Evolutionary conservation across 1,140 invertebrate genomes (phyloP).

Genomic region (Heliconius hewitsoni): DNA sequence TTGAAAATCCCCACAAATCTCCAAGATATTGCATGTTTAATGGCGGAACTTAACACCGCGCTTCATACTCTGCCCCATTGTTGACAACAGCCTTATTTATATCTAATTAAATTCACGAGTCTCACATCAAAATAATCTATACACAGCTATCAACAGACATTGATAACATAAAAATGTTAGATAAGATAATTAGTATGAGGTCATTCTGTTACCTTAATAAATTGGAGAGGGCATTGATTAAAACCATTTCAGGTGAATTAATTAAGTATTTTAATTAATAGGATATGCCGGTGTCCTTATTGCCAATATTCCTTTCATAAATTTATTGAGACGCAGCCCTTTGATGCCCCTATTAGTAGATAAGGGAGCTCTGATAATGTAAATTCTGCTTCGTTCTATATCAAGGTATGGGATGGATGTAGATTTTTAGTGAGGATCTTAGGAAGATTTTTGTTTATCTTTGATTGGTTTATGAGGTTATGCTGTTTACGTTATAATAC

Average conservation of each 20-base stretch:
- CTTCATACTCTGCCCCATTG: too few relatives aligned
- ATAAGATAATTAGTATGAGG: slow-evolving; percentile 43
- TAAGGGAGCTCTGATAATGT: slow-evolving; percentile 55
- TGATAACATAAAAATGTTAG: slow-evolving; percentile 14
- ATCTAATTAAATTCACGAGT: neutral
- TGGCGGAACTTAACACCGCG: too few relatives aligned
- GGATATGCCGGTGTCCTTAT: slow-evolving; percentile 77
- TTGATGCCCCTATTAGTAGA: slow-evolving; percentile 66
- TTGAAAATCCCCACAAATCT: too few relatives aligned
- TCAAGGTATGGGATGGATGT: slow-evolving; percentile 2
- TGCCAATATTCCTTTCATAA: slow-evolving; percentile 80
- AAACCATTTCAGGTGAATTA: slow-evolving; percentile 80
- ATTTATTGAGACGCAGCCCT: slow-evolving; percentile 79
- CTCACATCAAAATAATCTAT: neutral
- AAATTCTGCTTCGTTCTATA: slow-evolving; percentile 41
- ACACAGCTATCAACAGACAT: neutral
- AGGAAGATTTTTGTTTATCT: neutral
- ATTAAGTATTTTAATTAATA: slow-evolving; percentile 82
- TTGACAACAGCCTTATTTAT: neutral
- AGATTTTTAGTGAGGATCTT: neutral
- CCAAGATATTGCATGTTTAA: too few relatives aligned
- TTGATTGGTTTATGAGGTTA: too few relatives aligned
- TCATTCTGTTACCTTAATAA: slow-evolving; percentile 66
- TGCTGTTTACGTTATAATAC: too few relatives aligned
- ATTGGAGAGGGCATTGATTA: slow-evolving; percentile 78